These are phyloP conservation scores for Xenentodon cancila DNA, from an alignment of 2,797 vertebrate genomes.

Conservation along the genomic window DNA sequence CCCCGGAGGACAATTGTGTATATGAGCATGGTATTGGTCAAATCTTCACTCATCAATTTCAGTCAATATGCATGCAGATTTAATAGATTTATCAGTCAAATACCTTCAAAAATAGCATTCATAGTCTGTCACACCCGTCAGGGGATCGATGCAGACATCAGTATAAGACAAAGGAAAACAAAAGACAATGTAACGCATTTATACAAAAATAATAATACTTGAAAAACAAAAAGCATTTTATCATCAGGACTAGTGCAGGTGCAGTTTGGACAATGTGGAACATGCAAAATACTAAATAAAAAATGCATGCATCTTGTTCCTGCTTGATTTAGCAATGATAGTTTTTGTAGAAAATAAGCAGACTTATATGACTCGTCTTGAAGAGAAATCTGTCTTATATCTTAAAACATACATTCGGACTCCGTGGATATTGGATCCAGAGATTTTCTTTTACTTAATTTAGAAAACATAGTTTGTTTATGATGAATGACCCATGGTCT, in stretches of 20 bases:
- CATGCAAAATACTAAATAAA: too few species aligned
- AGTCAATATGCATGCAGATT: constrained; percentile 49
- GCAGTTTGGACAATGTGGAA: too few species aligned
- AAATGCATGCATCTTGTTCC: too few species aligned
- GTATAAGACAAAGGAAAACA: not conserved
- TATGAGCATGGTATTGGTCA: constrained; percentile 56
- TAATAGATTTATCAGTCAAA: constrained; percentile 60
- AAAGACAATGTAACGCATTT: constrained; percentile 2
- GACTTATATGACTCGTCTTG: not conserved
- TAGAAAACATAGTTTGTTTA: not conserved
- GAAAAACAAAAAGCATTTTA: too few species aligned
- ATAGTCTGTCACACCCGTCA: constrained; percentile 10
- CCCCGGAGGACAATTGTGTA: constrained; percentile 28
- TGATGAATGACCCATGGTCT: not conserved
- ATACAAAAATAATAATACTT: too few species aligned
- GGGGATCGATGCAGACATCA: not conserved
- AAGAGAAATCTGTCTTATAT: not conserved
- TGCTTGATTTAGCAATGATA: not conserved
- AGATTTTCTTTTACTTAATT: too few species aligned
- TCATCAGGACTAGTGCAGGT: too few species aligned
- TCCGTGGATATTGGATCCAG: too few species aligned
- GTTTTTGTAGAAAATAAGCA: constrained; percentile 3
- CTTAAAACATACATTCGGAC: not conserved
- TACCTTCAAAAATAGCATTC: constrained; percentile 28
- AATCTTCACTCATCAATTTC: constrained; percentile 63